These are phyloP conservation scores for Eunapius fragilis DNA, from an alignment of 37 sponge, comb jelly and placozoan genomes.

Conservation along the genomic window DNA sequence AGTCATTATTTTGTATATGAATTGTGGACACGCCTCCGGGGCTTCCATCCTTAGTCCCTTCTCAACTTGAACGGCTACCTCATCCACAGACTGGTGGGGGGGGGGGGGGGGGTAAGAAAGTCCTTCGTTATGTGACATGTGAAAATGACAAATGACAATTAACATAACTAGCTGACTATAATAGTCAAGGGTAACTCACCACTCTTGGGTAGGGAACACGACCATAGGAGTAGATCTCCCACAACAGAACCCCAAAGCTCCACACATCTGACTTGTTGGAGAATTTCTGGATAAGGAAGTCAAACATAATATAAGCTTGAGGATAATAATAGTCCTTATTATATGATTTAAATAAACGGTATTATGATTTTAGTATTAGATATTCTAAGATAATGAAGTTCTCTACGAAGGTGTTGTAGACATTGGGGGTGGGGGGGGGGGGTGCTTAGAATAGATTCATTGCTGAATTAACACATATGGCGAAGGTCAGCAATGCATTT, in stretches of 20 bases:
- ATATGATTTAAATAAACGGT: too few species aligned
- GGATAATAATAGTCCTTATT: too few species aligned
- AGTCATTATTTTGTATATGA: slow-evolving; percentile 83
- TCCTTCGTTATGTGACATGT: neutral
- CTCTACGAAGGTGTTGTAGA: too few species aligned
- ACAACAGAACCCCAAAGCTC: slow-evolving; percentile 83
- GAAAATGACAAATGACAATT: neutral
- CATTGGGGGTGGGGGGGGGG: too few species aligned
- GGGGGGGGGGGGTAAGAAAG: neutral
- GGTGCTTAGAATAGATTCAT: neutral
- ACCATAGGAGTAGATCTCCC: slow-evolving; percentile 88
- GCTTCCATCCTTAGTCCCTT: slow-evolving; percentile 90
- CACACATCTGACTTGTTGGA: slow-evolving; percentile 86
- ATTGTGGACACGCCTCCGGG: slow-evolving; percentile 88
- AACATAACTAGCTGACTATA: neutral
- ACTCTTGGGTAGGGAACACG: slow-evolving; percentile 84
- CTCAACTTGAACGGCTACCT: slow-evolving; percentile 68
- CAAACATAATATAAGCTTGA: neutral
- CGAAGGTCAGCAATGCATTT: too few species aligned
- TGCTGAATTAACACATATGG: too few species aligned
- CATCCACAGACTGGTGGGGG: slow-evolving; percentile 40
- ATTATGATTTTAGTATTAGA: too few species aligned
- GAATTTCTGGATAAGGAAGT: slow-evolving; percentile 53
- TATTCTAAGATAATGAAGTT: too few species aligned
- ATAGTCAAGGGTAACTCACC: slow-evolving; percentile 45